phyloP scores from a whole-genome alignment of 2,113 vertebrate species.

The Prolemur simus region DNA sequence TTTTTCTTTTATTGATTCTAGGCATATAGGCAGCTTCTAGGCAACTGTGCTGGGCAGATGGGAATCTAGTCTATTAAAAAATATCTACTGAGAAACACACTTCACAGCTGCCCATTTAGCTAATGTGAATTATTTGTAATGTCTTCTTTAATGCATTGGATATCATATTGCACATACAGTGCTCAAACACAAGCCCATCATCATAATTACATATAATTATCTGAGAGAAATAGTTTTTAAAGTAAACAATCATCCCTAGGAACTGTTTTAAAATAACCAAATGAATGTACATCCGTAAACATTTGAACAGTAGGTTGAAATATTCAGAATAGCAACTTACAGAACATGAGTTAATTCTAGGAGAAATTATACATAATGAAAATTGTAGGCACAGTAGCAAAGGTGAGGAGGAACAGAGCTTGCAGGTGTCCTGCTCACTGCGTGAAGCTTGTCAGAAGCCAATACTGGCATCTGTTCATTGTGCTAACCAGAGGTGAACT shows the following conservation, averaged over 20 bases:
- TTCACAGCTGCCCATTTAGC: not conserved
- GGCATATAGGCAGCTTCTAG: not conserved
- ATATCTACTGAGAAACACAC: not conserved
- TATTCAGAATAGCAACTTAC: not conserved
- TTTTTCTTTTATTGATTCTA: not conserved
- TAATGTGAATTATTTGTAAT: conserved; percentile 9
- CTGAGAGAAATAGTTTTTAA: not conserved
- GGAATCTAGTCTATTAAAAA: not conserved
- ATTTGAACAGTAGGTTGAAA: not conserved
- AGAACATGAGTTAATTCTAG: not conserved
- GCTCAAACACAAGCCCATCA: not conserved
- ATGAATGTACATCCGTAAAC: not conserved
- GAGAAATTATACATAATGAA: not conserved
- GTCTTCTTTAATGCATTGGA: not conserved
- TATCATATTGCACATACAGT: not conserved
- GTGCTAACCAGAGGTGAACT: not conserved
- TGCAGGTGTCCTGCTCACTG: not conserved
- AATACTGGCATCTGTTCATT: not conserved
- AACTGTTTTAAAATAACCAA: not conserved
- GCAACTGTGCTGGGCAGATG: not conserved
- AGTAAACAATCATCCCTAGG: not conserved
- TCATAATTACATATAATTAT: not conserved
- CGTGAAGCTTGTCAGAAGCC: not conserved
- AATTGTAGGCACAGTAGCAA: not conserved
- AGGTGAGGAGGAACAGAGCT: not conserved